Evolutionary conservation across 1,140 invertebrate genomes (phyloP).

Genomic region (Bombus soroeensis): DNA sequence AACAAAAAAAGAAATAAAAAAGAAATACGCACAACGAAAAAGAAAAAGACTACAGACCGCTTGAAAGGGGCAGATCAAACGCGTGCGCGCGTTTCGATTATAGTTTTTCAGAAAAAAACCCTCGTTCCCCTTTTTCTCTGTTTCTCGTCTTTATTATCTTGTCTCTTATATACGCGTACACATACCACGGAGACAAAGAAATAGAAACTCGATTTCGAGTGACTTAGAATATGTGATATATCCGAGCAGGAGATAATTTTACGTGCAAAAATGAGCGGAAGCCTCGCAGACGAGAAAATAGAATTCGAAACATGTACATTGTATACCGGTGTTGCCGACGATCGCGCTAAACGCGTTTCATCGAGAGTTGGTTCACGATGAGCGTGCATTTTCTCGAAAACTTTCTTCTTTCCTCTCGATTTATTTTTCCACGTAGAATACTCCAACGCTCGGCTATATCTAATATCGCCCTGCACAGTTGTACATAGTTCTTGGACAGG

Average conservation of each 20-base stretch:
- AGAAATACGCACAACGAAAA: background rate
- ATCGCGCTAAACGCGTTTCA: background rate
- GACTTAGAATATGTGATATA: background rate
- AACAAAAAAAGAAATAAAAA: background rate
- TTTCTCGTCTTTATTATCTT: background rate
- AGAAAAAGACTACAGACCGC: no score
- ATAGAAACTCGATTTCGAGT: background rate
- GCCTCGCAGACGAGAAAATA: background rate
- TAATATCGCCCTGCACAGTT: background rate
- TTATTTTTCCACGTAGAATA: background rate
- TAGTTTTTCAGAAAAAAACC: background rate
- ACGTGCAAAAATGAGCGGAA: background rate
- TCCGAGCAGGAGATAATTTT: background rate
- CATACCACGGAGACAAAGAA: background rate
- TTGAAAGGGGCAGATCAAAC: background rate
- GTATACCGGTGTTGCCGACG: no score
- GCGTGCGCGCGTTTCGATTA: background rate
- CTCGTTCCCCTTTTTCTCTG: background rate
- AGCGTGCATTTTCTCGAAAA: no score
- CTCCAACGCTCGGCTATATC: no score
- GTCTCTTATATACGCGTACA: background rate
- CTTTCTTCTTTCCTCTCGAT: no score
- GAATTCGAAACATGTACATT: no score
- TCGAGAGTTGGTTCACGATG: background rate
- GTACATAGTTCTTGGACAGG: background rate